Base-by-base conservation (phyloP, 2,888 invertebrate genomes). In the Ptilodon capucinus region DNA sequence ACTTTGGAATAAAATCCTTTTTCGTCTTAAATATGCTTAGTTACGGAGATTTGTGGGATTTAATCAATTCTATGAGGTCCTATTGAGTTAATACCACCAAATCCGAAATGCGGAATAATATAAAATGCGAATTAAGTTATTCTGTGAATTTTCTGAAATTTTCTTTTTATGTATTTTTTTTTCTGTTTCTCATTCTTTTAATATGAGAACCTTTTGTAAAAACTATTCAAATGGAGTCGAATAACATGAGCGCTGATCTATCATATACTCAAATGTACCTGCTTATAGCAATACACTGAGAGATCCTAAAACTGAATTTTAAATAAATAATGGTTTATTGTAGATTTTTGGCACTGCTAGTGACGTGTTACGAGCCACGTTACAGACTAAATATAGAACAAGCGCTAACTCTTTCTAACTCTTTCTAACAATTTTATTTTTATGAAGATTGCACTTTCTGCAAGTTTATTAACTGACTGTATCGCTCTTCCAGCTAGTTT, bases 21-120 rank as follows among this genome's bases (percentile, higher is more conserved):
- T 60, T 62, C n/a, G 62, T 63, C 68, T 69, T 61, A 54, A 60
- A 54, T 60, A 32, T 53, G 53, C 52, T 58, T 52, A 49, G 55
- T 42, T 48, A 55, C 25, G 14, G 40, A 40, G 25, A 40, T 25
- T 25, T 39, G 17, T 25, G 25, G 8, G 21, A 25, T 40, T 40
- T 14, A 40, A 40, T 40, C 40, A 40, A 25, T 40, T 40, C 25
- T 25, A 25, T 40, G 25, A 40, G 40, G 16, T 35, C 14, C 35
- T 6, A 11, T 35, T 35, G 17, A 17, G 32, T 32, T 32, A 14
- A 32, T 32, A 16, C 17, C 17, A 11, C 14, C 7, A 14, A 32
- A 32, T 14, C 32, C n/a, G 11, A 8, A 28, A n/a, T 28, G 28
- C 16, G 34, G 34, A 34, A 34, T 34, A 8, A 9, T 14, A 34